These are phyloP conservation scores for Cerceris ruficornis DNA, from an alignment of 2,888 invertebrate species.

Conservation along the genomic window DNA sequence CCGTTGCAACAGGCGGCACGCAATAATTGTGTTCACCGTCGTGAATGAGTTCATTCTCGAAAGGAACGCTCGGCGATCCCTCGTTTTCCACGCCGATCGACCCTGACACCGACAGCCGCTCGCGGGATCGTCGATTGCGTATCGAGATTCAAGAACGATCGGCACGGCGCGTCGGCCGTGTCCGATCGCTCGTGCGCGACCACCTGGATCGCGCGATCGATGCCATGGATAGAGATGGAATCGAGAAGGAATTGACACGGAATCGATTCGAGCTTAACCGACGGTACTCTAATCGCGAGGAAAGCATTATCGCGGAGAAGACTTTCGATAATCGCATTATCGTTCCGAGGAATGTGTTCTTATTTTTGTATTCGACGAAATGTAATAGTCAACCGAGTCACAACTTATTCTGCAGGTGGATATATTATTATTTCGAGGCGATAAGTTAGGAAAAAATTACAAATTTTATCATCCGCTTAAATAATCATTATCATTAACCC, in stretches of 20 bases:
- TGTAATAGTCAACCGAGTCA: too few species aligned
- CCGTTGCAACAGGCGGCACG: too few species aligned
- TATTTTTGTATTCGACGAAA: too few species aligned
- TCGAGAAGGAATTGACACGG: neutral
- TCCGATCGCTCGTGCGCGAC: conserved; percentile 38
- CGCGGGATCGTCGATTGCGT: conserved; percentile 44
- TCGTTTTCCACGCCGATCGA: conserved; percentile 35
- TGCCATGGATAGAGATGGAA: neutral
- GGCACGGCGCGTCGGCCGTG: conserved; percentile 20
- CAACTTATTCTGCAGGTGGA: too few species aligned
- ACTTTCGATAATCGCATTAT: too few species aligned
- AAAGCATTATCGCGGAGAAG: neutral
- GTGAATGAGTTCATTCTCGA: conserved; percentile 47
- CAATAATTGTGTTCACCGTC: conserved; percentile 33
- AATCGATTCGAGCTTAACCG: neutral
- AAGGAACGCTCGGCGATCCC: conserved; percentile 34
- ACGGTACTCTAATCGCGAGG: neutral
- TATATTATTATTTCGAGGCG: too few species aligned
- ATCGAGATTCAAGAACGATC: conserved; percentile 28
- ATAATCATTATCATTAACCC: too few species aligned
- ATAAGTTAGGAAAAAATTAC: too few species aligned
- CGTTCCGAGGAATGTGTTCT: too few species aligned
- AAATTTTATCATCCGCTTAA: too few species aligned
- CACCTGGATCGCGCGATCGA: conserved; percentile 29
- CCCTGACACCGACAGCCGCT: conserved; percentile 57